These are phyloP conservation scores for Brachypterus glaber DNA, from an alignment of 2,888 invertebrate species.

Conservation along the genomic window DNA sequence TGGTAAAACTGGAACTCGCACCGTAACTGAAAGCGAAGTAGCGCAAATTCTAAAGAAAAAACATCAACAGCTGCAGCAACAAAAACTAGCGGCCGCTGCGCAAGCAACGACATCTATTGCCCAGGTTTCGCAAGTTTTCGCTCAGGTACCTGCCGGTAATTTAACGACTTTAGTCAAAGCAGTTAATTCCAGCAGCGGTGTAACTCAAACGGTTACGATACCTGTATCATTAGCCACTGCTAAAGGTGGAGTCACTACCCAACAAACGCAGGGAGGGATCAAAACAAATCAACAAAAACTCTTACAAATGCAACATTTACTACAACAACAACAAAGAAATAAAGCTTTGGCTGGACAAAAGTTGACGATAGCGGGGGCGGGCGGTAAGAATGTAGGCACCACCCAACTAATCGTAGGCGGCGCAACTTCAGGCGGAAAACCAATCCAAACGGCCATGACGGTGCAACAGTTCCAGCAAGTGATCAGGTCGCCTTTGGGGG, in stretches of 20 bases:
- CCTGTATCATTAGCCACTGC: constrained; percentile 45
- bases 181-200: constrained; percentile 39
- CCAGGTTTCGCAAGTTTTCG: constrained; percentile 35
- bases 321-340: constrained; percentile 51
- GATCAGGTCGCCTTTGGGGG: constrained; percentile 40
- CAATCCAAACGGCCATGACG: constrained; percentile 53
- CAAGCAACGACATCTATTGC: constrained; percentile 31
- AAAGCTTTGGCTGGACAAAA: constrained; percentile 50
- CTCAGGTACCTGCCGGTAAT: constrained; percentile 44
- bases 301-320: constrained; percentile 48
- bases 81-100: constrained; percentile 25
- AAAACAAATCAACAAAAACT: constrained; percentile 58
- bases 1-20: constrained; percentile 34
- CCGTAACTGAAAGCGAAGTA: constrained; percentile 47
- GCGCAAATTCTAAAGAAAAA: constrained; percentile 44
- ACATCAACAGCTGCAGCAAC: constrained; percentile 29
- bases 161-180: constrained; percentile 58
- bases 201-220: constrained; percentile 43
- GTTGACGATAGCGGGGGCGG: constrained; percentile 48
- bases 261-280: constrained; percentile 43
- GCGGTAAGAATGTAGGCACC: constrained; percentile 44
- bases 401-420: constrained; percentile 60
- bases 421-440: too few relatives aligned
- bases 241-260: constrained; percentile 34
- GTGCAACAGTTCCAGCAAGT: constrained; percentile 69